Base-by-base conservation (phyloP, 2,888 invertebrate genomes). In the Drosophila algonquin region DNA sequence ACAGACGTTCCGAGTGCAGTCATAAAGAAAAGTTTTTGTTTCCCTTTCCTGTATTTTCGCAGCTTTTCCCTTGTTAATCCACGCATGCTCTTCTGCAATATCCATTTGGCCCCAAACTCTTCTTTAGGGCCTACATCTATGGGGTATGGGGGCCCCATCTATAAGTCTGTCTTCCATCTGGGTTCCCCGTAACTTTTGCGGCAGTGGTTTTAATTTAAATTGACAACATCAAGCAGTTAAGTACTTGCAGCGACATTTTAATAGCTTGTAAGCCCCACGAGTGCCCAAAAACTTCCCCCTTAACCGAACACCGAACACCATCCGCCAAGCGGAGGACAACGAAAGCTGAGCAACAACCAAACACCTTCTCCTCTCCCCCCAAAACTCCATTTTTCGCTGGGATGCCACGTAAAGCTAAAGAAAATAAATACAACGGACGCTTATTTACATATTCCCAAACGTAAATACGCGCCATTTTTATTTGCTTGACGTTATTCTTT, bases 201-300 rank as follows among this genome's bases (percentile, higher is more conserved):
- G 88, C 83, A 83, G 63, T 69, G 86, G 74, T 85, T 89, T 89
- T 90, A 89, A 89, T 90, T 89, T 89, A 90, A 89, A 89, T 89
- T 89, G 90, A 89, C 88, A 90, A 78, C 83, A 83, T 80, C 88
- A 90, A 81, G 89, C 89, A 90, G 89, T 89, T 89, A 90, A 89
- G 90, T 80, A 89, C 89, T 90, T 85, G 79, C 77, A 85, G 90
- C 85, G 86, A 89, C 90, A 90, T 89, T 89, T 89, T 90, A 89
- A 89, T 87, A 90, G 88, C 89, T 87, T 85, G 81, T 90, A 89
- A 90, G 81, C 81, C 88, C 80, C 89, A 77, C 52, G 88, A 85
- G 90, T 77, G 77, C 73, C 69, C 67, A 62, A 69, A 68, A 65
- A 67, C 69, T 67, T 73, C 72, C 74, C 59, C 72, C 58, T 72